Percentiles rank a stretch among this genome's conserved stretches.
Conservation (phyloP, 2,888 invertebrate genomes). For the Digitonthophagus gazella region DNA sequence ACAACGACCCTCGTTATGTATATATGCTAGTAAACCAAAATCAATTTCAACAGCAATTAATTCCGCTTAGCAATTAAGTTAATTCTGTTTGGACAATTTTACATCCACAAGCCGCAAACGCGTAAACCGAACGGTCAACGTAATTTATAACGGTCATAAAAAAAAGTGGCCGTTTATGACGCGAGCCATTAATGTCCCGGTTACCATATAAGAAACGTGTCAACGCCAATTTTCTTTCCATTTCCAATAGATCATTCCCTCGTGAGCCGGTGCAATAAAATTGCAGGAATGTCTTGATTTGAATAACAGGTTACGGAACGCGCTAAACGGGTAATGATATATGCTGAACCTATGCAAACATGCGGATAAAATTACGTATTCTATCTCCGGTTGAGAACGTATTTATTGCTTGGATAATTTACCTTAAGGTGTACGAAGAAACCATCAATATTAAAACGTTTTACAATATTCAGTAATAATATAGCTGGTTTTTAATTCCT, state of each 20-base stretch:
- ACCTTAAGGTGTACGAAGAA: background rate
- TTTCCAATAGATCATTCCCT: background rate
- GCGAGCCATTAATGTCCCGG: background rate
- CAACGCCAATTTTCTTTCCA: background rate
- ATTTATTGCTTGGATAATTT: background rate
- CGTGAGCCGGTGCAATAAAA: background rate
- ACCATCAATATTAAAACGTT: background rate
- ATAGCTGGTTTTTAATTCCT: no score
- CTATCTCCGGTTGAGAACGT: background rate
- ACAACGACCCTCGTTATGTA: no score
- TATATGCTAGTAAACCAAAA: background rate
- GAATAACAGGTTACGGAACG: background rate
- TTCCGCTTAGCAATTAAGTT: background rate
- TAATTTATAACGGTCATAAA: background rate
- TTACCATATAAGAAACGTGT: background rate
- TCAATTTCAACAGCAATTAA: background rate
- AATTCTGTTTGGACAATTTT: background rate
- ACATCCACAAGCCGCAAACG: background rate
- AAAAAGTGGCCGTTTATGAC: background rate
- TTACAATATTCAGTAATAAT: no score
- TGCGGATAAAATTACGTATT: background rate
- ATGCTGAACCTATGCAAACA: background rate
- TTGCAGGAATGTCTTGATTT: background rate
- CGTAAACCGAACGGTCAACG: background rate
- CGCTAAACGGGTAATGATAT: background rate